phyloP scores from a whole-genome alignment of 2,888 invertebrate species.

The Resseliella maxima region DNA sequence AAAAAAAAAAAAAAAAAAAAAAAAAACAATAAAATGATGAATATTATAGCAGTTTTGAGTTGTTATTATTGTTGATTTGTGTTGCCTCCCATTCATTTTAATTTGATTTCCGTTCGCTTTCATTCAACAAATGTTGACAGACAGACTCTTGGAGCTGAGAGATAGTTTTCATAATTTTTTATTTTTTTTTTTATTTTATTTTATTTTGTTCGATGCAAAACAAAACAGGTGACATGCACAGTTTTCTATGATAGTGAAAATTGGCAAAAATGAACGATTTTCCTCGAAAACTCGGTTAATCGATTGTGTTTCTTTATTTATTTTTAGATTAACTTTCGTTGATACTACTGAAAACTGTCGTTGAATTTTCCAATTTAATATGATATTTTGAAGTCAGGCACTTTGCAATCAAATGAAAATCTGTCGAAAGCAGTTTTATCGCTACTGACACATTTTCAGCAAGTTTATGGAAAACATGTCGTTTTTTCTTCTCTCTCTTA shows the following conservation, averaged over 20 bases:
- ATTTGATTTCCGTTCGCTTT: constrained; percentile 1
- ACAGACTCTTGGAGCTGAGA: background rate
- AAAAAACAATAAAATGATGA: constrained; percentile 11
- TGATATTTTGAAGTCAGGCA: background rate
- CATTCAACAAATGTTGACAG: background rate
- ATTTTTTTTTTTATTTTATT: too few relatives aligned
- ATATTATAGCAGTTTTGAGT: constrained; percentile 1
- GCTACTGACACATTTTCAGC: background rate
- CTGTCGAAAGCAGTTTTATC: constrained; percentile 26
- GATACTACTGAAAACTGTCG: background rate
- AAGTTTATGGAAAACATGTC: background rate
- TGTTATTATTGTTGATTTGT: constrained; percentile 24
- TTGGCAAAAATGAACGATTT: too few relatives aligned
- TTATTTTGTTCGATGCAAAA: too few relatives aligned
- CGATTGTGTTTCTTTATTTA: background rate
- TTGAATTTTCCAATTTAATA: background rate
- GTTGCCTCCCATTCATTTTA: background rate
- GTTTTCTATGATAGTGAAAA: too few relatives aligned
- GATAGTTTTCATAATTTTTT: too few relatives aligned
- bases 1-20: too few relatives aligned
- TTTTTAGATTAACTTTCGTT: background rate
- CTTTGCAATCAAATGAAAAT: background rate
- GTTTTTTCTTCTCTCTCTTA: background rate
- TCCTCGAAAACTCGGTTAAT: background rate
- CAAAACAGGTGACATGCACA: too few relatives aligned